phyloP scores from a whole-genome alignment of 64 coral and sea anemone genomes.

The Anthopleura sola region DNA sequence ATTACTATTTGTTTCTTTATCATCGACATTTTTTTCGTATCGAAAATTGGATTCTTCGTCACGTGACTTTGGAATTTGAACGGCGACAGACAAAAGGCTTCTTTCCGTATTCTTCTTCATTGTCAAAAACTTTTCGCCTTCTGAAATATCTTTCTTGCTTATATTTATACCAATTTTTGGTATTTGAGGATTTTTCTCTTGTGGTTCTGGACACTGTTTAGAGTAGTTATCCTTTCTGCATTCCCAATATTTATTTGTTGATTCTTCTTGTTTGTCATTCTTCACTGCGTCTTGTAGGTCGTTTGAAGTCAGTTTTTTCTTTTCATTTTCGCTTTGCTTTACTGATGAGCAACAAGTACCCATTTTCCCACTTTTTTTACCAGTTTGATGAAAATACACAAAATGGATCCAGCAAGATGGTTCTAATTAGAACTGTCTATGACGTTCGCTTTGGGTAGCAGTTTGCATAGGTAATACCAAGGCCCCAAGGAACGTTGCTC shows the following conservation, averaged over 20 bases:
- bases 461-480: no score
- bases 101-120: background rate
- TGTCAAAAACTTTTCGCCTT: background rate
- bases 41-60: background rate
- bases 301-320: background rate
- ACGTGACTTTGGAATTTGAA: background rate
- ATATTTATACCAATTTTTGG: background rate
- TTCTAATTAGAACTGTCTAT: no score
- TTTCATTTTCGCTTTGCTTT: background rate
- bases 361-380: background rate
- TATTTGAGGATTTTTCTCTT: background rate
- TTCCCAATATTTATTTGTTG: background rate
- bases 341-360: background rate
- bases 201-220: background rate
- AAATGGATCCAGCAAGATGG: no score
- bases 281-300: background rate
- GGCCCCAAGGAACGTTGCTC: no score
- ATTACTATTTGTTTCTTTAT: background rate
- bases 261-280: background rate
- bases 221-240: background rate
- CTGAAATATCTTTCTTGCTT: background rate
- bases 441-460: no score
- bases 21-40: background rate
- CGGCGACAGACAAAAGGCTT: background rate
- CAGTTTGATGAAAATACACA: background rate